Evolutionary conservation across 30 jellyfish, hydroid and myxozoan genomes (phyloP), one percentile per base, ranked within the genome.

Genomic region (Turritopsis dohrnii): DNA sequence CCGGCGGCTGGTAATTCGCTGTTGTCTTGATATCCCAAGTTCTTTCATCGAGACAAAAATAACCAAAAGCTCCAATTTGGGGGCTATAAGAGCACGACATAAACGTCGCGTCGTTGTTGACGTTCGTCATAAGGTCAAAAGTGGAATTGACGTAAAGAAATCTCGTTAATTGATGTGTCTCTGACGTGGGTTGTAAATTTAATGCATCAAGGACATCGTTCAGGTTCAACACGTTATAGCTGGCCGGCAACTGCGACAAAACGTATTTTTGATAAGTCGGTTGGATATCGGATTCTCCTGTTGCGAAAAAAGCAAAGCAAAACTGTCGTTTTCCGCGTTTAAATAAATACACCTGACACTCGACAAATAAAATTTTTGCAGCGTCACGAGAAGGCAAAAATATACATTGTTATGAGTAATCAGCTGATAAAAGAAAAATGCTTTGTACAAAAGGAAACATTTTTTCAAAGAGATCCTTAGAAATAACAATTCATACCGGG

Each of bases 11-110:
- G 19, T 69, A 69, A 17, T 19, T 69, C 9, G 16, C 22, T 19
- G 77, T 69, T 8, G 77, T 69, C 77, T 69, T 69, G 23, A 69
- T 7, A n/a, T 69, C 77, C 77, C 77, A 69, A 69, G 77, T 69
- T 9, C 19, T 69, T 69, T 69, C 17, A 1, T 69, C 77, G 8
- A 69, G 31, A 27, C 77, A 69, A 69, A 69, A 69, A 69, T 69
- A 69, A 0, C 30, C 31, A 8, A 19, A 1, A 1, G 77, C 28
- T n/a, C 28, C 77, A 69, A 8, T 69, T 69, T 21, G 16, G 8
- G 77, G 60, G 5, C 13, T 41, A 41, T 3, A 41, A 41, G 60
- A 41, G 60, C 60, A 41, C 60, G 13, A 41, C 60, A 41, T 41
- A 41, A 41, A 41, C 60, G 60, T 41, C 60, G 60, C 9, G 13